Base-by-base conservation (phyloP, 2,888 invertebrate species). In the Drosophila cracens region DNA sequence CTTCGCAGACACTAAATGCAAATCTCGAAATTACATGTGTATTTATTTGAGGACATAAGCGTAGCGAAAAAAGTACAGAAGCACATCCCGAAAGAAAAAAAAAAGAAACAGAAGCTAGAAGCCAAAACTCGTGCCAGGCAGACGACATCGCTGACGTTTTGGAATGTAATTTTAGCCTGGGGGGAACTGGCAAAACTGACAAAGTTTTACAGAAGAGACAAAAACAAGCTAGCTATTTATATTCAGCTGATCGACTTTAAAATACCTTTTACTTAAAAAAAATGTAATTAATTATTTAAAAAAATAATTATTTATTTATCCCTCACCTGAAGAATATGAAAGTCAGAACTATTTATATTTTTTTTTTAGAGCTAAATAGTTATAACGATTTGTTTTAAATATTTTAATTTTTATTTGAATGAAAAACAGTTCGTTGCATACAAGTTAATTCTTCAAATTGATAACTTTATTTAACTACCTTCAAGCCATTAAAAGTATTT, bases 11-110 rank as follows among this genome's bases (percentile, higher is more conserved):
- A 79, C 75, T 86, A 79, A 74, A 86, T 88, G 83, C 86, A 90
- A 88, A 90, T 84, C 90, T 72, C 65, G 31, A 74, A 88, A 90
- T 83, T 84, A 90, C 89, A 84, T 89, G 81, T 85, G 88, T 82
- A 89, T 89, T 85, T 83, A 82, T 76, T 73, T 86, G 61, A 63
- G 58, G 62, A 65, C 84, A 72, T 76, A 79, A 70, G 64, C 53
- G 58, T 57, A 54, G 43, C 54, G 31, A 68, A 62, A 76, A 49
- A 56, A 66, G 52, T 56, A 66, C 61, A 51, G 16, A 43, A 43
- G 31, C 40, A 58, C 43, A 59, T 49, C 34, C 21, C 27, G 25
- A 34, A 56, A 25, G 16, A 16, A 16, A 33, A n/a, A 2, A 31
- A 54, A n/a, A 40, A 34, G 57, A 29, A 34, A 18, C 56, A 53